These are phyloP conservation scores for Aselliscus stoliczkanus DNA, from an alignment of 2,797 vertebrate species.

Conservation along the genomic window DNA sequence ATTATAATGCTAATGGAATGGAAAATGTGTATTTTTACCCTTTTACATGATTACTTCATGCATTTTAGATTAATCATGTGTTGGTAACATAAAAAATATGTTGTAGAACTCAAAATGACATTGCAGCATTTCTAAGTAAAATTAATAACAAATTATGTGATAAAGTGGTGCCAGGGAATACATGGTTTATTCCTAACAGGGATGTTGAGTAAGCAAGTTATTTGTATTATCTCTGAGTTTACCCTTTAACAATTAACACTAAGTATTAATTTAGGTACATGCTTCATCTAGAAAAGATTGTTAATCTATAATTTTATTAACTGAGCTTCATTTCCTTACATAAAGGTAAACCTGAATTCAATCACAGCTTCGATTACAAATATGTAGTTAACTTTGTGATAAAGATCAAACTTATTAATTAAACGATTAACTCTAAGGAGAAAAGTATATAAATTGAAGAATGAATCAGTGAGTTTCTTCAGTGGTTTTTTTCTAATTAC, in stretches of 20 bases:
- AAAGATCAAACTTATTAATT: not conserved
- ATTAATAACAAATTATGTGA: not conserved
- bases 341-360: not conserved
- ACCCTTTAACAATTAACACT: not conserved
- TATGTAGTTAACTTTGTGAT: not conserved
- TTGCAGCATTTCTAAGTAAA: not conserved
- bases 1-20: not conserved
- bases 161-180: not conserved
- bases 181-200: not conserved
- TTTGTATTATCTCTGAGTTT: not conserved
- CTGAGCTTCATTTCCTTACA: not conserved
- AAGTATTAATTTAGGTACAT: not conserved
- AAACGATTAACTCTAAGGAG: not conserved
- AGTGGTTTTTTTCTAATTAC: not conserved
- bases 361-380: not conserved
- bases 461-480: not conserved
- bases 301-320: not conserved
- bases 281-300: not conserved
- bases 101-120: not conserved
- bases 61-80: not conserved
- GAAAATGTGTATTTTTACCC: not conserved
- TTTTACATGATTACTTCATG: not conserved
- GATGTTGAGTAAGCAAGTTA: not conserved
- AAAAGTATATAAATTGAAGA: not conserved
- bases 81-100: not conserved